These are phyloP conservation scores for Trissolcus basalis DNA, from an alignment of 1,140 invertebrate species.

Conservation along the genomic window DNA sequence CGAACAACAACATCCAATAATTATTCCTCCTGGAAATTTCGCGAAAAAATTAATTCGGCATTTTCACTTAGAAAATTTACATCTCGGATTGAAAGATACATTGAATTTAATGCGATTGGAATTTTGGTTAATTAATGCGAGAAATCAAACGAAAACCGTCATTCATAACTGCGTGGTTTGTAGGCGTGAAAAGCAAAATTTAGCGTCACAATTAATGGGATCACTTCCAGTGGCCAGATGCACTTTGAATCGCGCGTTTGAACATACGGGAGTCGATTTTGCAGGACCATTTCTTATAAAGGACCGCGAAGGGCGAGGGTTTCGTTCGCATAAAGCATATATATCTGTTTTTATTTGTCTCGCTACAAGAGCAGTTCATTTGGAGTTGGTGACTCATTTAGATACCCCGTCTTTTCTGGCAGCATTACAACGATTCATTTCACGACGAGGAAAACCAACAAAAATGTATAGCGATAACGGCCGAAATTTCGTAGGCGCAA, in stretches of 20 bases:
- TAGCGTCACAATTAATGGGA: neutral
- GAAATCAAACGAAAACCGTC: too few relatives aligned
- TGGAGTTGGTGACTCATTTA: neutral
- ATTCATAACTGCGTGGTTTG: too few relatives aligned
- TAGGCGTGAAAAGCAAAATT: too few relatives aligned
- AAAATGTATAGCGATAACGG: slow-evolving; percentile 19
- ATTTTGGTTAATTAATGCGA: too few relatives aligned
- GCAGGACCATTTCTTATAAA: neutral
- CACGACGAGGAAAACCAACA: neutral
- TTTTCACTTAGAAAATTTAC: neutral
- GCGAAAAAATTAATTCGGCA: neutral
- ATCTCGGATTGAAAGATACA: too few relatives aligned
- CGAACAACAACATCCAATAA: neutral
- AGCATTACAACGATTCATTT: neutral
- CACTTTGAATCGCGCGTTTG: too few relatives aligned
- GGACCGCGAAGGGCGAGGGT: neutral
- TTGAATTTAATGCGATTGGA: too few relatives aligned
- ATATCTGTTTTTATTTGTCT: neutral
- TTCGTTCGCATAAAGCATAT: neutral
- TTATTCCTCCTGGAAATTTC: neutral
- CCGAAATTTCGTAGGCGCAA: slow-evolving; percentile 3
- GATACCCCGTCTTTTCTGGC: neutral
- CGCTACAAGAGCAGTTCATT: neutral
- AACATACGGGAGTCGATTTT: neutral
- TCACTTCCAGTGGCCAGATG: too few relatives aligned